Evolutionary conservation across 2,888 invertebrate species (phyloP), one percentile per base, ranked within the genome.

Genomic region (Hofmannophila pseudospretella): DNA sequence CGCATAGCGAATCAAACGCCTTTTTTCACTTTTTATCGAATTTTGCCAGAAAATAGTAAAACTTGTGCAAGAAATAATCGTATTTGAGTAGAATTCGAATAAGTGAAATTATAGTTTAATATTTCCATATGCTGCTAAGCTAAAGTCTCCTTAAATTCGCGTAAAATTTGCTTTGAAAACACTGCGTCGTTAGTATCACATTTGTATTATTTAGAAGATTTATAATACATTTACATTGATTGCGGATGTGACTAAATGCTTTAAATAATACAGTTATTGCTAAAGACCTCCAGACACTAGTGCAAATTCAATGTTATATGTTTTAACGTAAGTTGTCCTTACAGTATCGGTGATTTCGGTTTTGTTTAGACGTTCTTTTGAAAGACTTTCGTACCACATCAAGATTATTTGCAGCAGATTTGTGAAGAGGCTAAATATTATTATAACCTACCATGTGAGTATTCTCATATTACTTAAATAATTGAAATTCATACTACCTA

Each of bases 1-100:
- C 70, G 67, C 65, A 58, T 39, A 58, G 50, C 42, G 47, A 51
- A 40, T 41, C 44, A 56, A 61, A 68, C 69, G 66, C 66, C 66
- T 67, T 49, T 39, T 49, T 47, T 45, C 44, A 34, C 41, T 37
- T 49, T 51, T 43, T 44, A 42, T 38, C 37, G 35, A 36, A 47
- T 46, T 51, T 47, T 42, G 41, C 39, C 39, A 36, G 44, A 42
- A 49, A 41, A 40, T 45, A 33, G 30, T 49, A 41, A 38, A 44
- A 41, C 36, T 42, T 34, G 32, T 19, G 32, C 16, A 28, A 22
- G 32, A 44, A 41, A 32, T 16, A 23, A 32, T 38, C 22, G 36
- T 36, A 36, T 32, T 26, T 32, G 13, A 23, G 13, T 37, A 4
- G 7, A 4, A 30, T 8, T 30, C 5, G 12, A 30, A 4, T 30